Base-by-base conservation (phyloP, 2,797 vertebrate species). In the Helarctos malayanus region DNA sequence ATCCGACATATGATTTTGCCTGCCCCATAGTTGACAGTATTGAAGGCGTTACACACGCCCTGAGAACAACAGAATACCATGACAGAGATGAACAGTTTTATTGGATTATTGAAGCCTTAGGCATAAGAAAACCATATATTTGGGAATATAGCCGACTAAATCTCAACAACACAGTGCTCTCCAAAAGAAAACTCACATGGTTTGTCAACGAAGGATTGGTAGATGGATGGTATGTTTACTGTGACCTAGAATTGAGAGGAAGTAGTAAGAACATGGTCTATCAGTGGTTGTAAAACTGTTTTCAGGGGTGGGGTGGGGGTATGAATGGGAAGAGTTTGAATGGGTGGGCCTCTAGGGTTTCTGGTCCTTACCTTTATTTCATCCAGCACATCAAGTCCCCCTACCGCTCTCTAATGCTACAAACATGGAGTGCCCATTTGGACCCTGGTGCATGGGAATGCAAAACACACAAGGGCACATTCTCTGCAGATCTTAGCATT, bases 161-260 rank as follows among this genome's bases (percentile, higher is more conserved):
- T 98, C 99, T 99, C 96, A 99, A 99, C 98, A 99, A 99, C 98
- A 99, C 99, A 0, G 98, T 99, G 89, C 99, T 99, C 2, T 99
- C 99, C 63, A 99, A 99, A 98, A 99, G 99, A 97, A 99, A 99
- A 92, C 99, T 99, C 89, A 99, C 99, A 0, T 99, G 99, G 99
- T 99, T 99, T 96, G 99, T 99, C 63, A 99, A 99, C 0, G 99
- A 99, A 98, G 99, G 99, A 91, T 99, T 99, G 21, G 99, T 99
- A 2, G 99, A 99, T 35, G 99, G 99, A 98, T 99, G 99, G 99
- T 99, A 98, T 85, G 99, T 99, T 94, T 73, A 5, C 35, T 35
- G 1, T 91, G 68, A 10, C 5, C 19, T 83, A 16, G 18, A 38
- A 68, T 7, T 65, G 79, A 81, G 61, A 63, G 91, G 54, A 27